Conservation (phyloP, 2,888 invertebrate species). For the Eudemis profundana region DNA sequence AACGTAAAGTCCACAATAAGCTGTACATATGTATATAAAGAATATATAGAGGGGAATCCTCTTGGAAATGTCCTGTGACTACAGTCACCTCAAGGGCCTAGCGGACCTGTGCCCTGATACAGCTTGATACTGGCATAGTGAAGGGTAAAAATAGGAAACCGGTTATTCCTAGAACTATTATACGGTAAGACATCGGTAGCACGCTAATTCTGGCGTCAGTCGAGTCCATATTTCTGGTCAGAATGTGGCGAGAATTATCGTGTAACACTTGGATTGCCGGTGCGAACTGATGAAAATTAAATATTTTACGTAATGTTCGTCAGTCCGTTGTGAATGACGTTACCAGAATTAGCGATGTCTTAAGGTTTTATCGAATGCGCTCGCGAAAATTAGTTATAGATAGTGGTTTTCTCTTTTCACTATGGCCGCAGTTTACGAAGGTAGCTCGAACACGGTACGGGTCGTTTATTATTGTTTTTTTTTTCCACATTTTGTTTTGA, state of each 20-base stretch:
- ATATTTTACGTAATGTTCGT: no score
- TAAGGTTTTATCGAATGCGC: no score
- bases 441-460: constrained; percentile 56
- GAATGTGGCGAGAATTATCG: no score
- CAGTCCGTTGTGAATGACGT: no score
- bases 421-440: constrained; percentile 5
- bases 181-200: no score
- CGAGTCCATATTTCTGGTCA: no score
- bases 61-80: constrained; percentile 11
- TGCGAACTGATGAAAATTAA: no score
- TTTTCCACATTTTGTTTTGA: constrained; percentile 63
- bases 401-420: constrained; percentile 2
- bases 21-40: constrained; percentile 79
- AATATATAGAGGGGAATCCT: constrained; percentile 59
- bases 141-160: neutral
- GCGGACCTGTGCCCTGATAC: constrained; percentile 37
- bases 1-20: constrained; percentile 60
- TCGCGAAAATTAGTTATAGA: no score
- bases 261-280: no score
- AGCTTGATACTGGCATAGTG: constrained; percentile 6
- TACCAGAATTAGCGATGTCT: no score
- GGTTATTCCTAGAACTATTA: neutral
- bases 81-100: constrained; percentile 25
- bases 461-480: constrained; percentile 62
- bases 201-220: no score